Percentiles rank a stretch among this genome's conserved stretches.
These are phyloP conservation scores for Hydroisotoma schaefferi DNA, from an alignment of 2,888 invertebrate species.

Conservation along the genomic window DNA sequence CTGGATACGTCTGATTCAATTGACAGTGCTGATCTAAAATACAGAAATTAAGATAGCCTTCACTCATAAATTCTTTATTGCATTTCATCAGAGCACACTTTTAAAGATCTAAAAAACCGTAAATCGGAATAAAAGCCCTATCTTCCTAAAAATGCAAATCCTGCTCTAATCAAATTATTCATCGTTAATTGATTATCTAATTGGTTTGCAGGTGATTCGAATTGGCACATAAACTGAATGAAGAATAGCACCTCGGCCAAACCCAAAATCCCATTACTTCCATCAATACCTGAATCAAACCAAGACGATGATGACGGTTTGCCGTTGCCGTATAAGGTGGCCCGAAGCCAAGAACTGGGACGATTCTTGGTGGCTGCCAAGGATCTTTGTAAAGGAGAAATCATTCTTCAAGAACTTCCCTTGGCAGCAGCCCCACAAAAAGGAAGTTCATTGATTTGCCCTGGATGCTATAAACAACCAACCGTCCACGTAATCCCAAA, in stretches of 20 bases:
- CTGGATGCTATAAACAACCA: slow-evolving; percentile 39
- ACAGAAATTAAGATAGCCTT: slow-evolving; percentile 1
- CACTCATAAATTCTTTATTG: no score
- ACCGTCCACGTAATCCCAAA: slow-evolving; percentile 13
- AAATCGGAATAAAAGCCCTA: neutral
- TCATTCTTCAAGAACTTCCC: slow-evolving; percentile 43
- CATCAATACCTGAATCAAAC: neutral
- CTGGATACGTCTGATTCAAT: slow-evolving; percentile 7
- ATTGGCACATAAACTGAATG: slow-evolving; percentile 1
- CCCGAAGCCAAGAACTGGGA: slow-evolving; percentile 30
- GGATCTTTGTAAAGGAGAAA: slow-evolving; percentile 41
- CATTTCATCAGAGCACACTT: no score
- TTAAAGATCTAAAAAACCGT: no score
- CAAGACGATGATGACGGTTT: no score
- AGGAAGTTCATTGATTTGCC: slow-evolving; percentile 31
- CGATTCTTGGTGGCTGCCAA: slow-evolving; percentile 38
- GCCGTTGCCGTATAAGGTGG: slow-evolving; percentile 16
- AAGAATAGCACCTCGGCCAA: neutral
- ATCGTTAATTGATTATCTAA: neutral
- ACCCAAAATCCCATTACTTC: neutral
- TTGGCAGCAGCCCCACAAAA: slow-evolving; percentile 36
- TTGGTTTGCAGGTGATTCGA: neutral
- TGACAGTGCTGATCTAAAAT: slow-evolving; percentile 11
- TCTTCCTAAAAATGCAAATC: slow-evolving; percentile 27
- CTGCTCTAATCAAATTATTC: neutral